Conservation (phyloP, 2,797 vertebrate species). For the Labroides dimidiatus region DNA sequence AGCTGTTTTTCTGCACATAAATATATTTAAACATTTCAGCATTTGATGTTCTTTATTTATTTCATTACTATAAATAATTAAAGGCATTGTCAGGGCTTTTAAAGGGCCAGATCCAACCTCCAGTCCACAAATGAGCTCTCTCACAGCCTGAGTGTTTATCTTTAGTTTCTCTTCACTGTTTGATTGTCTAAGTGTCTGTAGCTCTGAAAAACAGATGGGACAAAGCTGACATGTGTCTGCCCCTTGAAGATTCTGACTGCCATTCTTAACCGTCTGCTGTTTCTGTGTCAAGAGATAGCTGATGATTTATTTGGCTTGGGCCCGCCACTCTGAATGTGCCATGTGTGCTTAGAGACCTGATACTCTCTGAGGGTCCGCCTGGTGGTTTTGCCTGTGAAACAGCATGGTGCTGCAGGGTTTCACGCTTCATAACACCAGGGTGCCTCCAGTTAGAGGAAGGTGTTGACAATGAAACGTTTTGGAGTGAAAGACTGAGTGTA, state of each 20-base stretch:
- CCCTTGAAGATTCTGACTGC: conserved; percentile 49
- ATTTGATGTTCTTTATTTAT: no score
- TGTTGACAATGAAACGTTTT: conserved; percentile 59
- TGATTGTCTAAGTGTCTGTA: conserved; percentile 50
- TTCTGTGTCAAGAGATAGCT: conserved; percentile 51
- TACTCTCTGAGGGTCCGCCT: conserved; percentile 67
- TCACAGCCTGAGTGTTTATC: background rate
- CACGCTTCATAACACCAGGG: conserved; percentile 63
- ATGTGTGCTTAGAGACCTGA: conserved; percentile 74
- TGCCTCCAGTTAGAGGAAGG: conserved; percentile 54
- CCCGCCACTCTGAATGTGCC: conserved; percentile 52
- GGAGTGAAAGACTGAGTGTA: conserved; percentile 39
- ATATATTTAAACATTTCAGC: no score
- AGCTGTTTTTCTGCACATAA: no score
- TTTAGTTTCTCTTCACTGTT: conserved; percentile 52
- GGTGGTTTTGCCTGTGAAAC: conserved; percentile 67
- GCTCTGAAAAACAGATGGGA: conserved; percentile 65
- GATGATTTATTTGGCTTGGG: conserved; percentile 77
- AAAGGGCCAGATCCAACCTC: background rate
- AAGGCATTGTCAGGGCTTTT: background rate
- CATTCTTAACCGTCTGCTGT: conserved; percentile 60
- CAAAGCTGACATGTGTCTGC: conserved; percentile 63
- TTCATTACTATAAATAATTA: no score
- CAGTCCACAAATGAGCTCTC: background rate
- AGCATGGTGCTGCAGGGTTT: conserved; percentile 66